These are phyloP conservation scores for Characodon lateralis DNA, from an alignment of 2,797 vertebrate species.

Conservation along the genomic window DNA sequence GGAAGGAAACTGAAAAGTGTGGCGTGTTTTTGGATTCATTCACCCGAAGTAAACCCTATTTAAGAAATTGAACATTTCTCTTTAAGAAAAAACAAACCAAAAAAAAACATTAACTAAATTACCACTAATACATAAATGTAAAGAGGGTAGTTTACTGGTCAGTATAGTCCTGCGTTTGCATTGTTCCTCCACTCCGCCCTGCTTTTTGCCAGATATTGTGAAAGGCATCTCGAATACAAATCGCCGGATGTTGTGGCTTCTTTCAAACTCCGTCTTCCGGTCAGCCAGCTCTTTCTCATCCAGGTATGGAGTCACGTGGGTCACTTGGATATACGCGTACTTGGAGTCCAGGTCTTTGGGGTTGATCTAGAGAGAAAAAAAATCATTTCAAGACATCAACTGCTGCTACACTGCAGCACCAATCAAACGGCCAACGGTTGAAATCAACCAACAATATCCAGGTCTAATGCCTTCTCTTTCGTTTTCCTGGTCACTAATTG, in stretches of 20 bases:
- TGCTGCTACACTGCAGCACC: not conserved
- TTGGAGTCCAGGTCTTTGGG: slow-evolving; percentile 98
- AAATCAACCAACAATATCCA: not conserved
- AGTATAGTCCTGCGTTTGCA: slow-evolving; percentile 94
- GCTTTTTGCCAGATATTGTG: slow-evolving; percentile 93
- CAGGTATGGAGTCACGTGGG: slow-evolving; percentile 92
- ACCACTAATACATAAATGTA: not conserved
- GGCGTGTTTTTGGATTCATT: too few species aligned
- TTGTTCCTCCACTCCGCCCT: slow-evolving; percentile 94
- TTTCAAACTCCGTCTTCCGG: slow-evolving; percentile 95
- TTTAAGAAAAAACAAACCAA: not conserved
- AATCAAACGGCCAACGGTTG: not conserved
- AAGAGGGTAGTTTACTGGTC: slow-evolving; percentile 83
- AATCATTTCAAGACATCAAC: not conserved
- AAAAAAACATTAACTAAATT: not conserved
- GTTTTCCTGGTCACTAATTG: not conserved
- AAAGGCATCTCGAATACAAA: slow-evolving; percentile 99
- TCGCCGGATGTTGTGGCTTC: slow-evolving; percentile 93
- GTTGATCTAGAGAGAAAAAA: slow-evolving; percentile 84
- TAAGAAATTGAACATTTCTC: not conserved
- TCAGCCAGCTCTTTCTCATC: slow-evolving; percentile 96
- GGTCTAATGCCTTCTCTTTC: not conserved
- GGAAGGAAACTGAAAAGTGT: not conserved
- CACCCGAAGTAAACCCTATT: too few species aligned
- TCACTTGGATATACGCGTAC: slow-evolving; percentile 97